Evolutionary conservation across 2,888 invertebrate genomes (phyloP), one percentile per base, ranked within the genome.

Genomic region (Pediacus dermestoides): DNA sequence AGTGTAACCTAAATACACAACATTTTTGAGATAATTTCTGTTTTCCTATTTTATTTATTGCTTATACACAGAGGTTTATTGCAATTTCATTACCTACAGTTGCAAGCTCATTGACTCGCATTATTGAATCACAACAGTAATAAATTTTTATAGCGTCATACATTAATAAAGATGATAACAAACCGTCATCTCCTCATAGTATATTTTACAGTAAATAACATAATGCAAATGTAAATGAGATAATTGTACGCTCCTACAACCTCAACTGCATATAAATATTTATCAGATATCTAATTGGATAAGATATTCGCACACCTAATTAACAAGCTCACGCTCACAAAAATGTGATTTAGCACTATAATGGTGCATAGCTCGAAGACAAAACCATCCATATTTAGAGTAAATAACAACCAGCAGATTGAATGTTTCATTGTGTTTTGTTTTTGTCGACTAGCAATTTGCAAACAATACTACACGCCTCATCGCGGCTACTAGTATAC

Each of bases 41-140:
- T 31, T 16, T 3, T 3, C 10, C 7, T 28, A 13, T 28, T 23
- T 4, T 10, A 3, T 7, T 4, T 3, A 23, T n/a, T n/a, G 23
- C n/a, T n/a, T n/a, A n/a, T n/a, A 23, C 18, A 18, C 18, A 6
- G 18, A 23, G 10, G n/a, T 23, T 23, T 23, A 23, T 23, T 23
- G 9, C 23, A 23, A 7, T 23, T 23, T 10, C 10, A 23, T 23
- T 23, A 23, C n/a, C n/a, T n/a, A n/a, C n/a, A n/a, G n/a, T n/a
- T n/a, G n/a, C n/a, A n/a, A n/a, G n/a, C n/a, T n/a, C n/a, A n/a
- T n/a, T n/a, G n/a, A n/a, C n/a, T n/a, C n/a, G n/a, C n/a, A n/a
- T n/a, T n/a, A n/a, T n/a, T n/a, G n/a, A n/a, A n/a, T n/a, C n/a
- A n/a, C n/a, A n/a, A n/a, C n/a, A n/a, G n/a, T n/a, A n/a, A n/a